Evolutionary conservation across 23 tunicate species (phyloP).

Genomic region (Clavelina lepadiformis): DNA sequence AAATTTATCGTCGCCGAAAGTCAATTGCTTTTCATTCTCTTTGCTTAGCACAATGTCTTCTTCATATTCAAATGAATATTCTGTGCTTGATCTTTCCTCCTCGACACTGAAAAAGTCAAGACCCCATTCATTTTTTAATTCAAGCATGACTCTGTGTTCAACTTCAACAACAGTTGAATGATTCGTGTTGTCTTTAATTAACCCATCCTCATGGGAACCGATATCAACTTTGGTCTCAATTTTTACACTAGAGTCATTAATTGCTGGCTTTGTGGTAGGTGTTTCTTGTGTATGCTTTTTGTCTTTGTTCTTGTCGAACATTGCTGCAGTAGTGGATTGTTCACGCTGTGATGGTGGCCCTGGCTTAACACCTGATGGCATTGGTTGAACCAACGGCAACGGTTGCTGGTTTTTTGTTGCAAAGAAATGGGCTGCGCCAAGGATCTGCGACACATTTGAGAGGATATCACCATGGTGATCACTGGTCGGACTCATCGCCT

Average conservation of each 20-base stretch:
- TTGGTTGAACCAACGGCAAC: neutral
- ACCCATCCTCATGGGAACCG: no score
- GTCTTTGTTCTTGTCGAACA: no score
- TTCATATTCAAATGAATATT: neutral
- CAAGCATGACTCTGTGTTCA: neutral
- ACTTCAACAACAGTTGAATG: no score
- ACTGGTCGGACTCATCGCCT: neutral
- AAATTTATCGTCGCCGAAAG: neutral
- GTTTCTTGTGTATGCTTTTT: no score
- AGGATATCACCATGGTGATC: neutral
- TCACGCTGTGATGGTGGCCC: no score
- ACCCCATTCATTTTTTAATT: neutral
- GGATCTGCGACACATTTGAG: neutral
- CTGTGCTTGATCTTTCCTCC: neutral
- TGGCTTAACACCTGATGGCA: no score
- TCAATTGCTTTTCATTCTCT: neutral
- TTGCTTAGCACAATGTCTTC: neutral
- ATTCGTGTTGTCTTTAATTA: no score
- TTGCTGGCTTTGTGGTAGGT: no score
- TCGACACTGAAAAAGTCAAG: neutral
- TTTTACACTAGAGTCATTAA: no score
- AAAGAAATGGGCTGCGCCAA: neutral
- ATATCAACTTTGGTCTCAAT: no score
- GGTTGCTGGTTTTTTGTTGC: neutral
- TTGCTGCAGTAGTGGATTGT: no score